Conservation (phyloP, 2,113 vertebrate species). For the Heterotis niloticus region DNA sequence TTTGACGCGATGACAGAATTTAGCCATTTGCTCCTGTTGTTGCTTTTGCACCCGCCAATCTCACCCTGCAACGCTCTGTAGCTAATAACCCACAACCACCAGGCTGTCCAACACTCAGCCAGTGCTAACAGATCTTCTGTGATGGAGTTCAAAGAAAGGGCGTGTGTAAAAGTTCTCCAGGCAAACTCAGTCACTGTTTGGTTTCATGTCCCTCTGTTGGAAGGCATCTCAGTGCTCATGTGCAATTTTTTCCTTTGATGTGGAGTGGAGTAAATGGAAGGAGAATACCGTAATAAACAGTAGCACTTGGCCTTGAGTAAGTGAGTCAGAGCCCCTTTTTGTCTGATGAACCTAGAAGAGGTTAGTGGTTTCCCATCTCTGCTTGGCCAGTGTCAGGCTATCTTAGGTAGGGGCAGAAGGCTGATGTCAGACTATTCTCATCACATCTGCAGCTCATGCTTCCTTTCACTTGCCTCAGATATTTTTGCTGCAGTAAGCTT, state of each 20-base stretch:
- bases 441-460: constrained; percentile 30
- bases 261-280: too few species aligned
- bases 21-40: constrained; percentile 4
- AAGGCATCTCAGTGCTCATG: too few species aligned
- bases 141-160: background rate
- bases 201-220: too few species aligned
- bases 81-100: background rate
- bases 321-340: constrained; percentile 5
- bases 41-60: background rate
- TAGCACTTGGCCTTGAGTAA: background rate
- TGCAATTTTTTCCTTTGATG: too few species aligned
- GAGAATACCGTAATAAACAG: too few species aligned
- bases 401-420: background rate
- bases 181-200: too few species aligned
- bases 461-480: constrained; percentile 1
- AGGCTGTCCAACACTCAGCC: background rate
- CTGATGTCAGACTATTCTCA: constrained; percentile 34
- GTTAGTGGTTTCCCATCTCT: background rate
- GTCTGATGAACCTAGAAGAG: constrained; percentile 3
- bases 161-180: too few species aligned
- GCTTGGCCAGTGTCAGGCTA: background rate
- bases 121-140: background rate
- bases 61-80: background rate
- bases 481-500: constrained; percentile 34
- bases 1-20: background rate